These are phyloP conservation scores for Rhyacophila brunnea DNA, from an alignment of 1,140 invertebrate species.

Conservation along the genomic window DNA sequence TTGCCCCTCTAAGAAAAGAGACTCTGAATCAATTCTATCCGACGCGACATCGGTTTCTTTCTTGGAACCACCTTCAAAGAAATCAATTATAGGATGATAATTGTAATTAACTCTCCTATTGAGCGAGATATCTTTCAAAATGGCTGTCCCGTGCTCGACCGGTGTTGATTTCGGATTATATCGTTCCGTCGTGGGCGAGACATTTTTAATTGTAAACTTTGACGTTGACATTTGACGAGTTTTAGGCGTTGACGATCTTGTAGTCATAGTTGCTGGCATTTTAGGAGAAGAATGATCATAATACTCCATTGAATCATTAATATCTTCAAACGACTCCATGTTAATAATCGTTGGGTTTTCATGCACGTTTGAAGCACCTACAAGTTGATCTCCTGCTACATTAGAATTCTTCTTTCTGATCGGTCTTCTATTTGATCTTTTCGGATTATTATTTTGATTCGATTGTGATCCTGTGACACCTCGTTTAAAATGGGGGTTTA, in stretches of 20 bases:
- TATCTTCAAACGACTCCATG: slow-evolving; percentile 43
- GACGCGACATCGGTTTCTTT: slow-evolving; percentile 39
- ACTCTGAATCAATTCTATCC: slow-evolving; percentile 45
- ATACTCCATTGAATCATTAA: slow-evolving; percentile 42
- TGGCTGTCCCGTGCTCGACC: slow-evolving; percentile 12
- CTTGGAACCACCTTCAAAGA: slow-evolving; percentile 60
- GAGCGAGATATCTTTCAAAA: slow-evolving; percentile 20
- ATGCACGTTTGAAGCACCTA: slow-evolving; percentile 45
- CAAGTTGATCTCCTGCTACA: slow-evolving; percentile 43
- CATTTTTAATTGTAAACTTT: slow-evolving; percentile 25
- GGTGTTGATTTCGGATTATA: slow-evolving; percentile 13
- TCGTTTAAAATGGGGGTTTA: slow-evolving; percentile 43
- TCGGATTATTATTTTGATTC: not conserved
- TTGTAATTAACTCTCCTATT: slow-evolving; percentile 72
- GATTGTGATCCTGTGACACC: slow-evolving; percentile 29
- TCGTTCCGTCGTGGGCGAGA: slow-evolving; percentile 16
- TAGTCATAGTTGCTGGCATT: slow-evolving; percentile 39
- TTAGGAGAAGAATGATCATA: slow-evolving; percentile 38
- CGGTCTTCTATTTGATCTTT: slow-evolving; percentile 44
- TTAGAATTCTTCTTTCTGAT: slow-evolving; percentile 49
- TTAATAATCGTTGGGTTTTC: slow-evolving; percentile 41
- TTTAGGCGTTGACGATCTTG: slow-evolving; percentile 40
- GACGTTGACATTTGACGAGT: slow-evolving; percentile 32
- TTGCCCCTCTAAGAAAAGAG: slow-evolving; percentile 37
- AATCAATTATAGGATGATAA: slow-evolving; percentile 83